A percentile compares a stretch with the other conserved stretches of the same genome.
Evolutionary conservation across 2,888 invertebrate genomes (phyloP).

Genomic region (Gonocerus acuteangulatus): DNA sequence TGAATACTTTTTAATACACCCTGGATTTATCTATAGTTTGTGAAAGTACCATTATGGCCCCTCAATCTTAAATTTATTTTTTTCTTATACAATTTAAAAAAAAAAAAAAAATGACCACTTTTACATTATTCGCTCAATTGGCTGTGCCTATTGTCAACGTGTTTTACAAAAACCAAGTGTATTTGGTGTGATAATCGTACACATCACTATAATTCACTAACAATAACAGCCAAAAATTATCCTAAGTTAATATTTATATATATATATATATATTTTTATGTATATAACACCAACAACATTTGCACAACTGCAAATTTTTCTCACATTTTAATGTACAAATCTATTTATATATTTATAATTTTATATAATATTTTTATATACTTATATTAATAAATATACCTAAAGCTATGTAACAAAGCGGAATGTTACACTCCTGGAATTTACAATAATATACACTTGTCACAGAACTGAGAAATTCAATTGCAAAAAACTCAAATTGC

Average conservation of each 20-base stretch:
- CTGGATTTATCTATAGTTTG: slow-evolving; percentile 8
- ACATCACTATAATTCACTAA: slow-evolving; percentile 24
- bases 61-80: slow-evolving; percentile 1
- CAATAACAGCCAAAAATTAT: slow-evolving; percentile 27
- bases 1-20: not conserved
- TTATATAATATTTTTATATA: slow-evolving; percentile 10
- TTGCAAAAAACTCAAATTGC: slow-evolving; percentile 18
- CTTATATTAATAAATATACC: slow-evolving; percentile 20
- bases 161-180: slow-evolving; percentile 24
- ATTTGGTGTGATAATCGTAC: slow-evolving; percentile 20
- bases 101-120: not conserved
- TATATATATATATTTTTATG: slow-evolving; percentile 22
- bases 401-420: slow-evolving; percentile 36
- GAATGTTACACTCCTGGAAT: slow-evolving; percentile 34
- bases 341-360: slow-evolving; percentile 24
- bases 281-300: slow-evolving; percentile 25
- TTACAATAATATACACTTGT: slow-evolving; percentile 35
- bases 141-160: slow-evolving; percentile 24
- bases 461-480: slow-evolving; percentile 27
- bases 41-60: slow-evolving; percentile 19
- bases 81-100: slow-evolving; percentile 7
- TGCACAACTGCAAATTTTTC: slow-evolving; percentile 16
- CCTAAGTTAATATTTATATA: slow-evolving; percentile 19
- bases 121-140: slow-evolving; percentile 7
- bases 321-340: slow-evolving; percentile 23